phyloP scores from a whole-genome alignment of 1,140 invertebrate genomes.

The Sesamia nonagrioides region DNA sequence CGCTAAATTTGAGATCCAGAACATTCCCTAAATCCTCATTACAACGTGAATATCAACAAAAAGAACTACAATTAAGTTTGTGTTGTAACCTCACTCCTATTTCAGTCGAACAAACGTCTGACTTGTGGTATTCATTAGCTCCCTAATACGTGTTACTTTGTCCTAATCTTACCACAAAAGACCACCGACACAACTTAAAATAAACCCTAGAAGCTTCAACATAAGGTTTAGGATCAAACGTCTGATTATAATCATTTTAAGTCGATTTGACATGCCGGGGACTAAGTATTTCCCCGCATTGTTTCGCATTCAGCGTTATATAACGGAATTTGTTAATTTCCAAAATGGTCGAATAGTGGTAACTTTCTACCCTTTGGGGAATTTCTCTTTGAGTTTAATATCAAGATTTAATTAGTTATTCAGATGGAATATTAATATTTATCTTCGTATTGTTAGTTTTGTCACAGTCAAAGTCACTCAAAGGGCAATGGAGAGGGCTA shows the following conservation, averaged over 20 bases:
- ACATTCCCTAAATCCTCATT: constrained; percentile 14
- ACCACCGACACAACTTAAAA: constrained; percentile 47
- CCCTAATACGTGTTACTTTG: constrained; percentile 79
- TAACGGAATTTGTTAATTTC: constrained; percentile 74
- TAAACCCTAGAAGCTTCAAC: constrained; percentile 11
- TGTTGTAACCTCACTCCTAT: constrained; percentile 49
- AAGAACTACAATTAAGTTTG: constrained; percentile 38
- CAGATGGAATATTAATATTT: not conserved
- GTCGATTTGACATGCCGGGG: constrained; percentile 67
- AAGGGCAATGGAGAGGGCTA: no score
- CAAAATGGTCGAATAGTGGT: constrained; percentile 63
- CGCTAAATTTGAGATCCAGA: no score
- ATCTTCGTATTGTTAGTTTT: no score
- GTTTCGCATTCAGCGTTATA: constrained; percentile 68
- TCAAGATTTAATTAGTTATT: constrained; percentile 46
- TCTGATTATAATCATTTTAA: constrained; percentile 56
- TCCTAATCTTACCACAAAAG: constrained; percentile 77
- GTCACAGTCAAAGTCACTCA: no score
- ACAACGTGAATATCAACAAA: not conserved
- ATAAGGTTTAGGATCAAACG: constrained; percentile 46
- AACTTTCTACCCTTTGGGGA: constrained; percentile 52
- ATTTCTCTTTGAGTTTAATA: constrained; percentile 48
- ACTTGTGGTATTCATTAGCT: constrained; percentile 80
- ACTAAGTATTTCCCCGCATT: constrained; percentile 69
- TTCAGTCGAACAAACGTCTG: constrained; percentile 57